Base-by-base conservation (phyloP, 2,888 invertebrate genomes). In the Drosophila gaucha region DNA sequence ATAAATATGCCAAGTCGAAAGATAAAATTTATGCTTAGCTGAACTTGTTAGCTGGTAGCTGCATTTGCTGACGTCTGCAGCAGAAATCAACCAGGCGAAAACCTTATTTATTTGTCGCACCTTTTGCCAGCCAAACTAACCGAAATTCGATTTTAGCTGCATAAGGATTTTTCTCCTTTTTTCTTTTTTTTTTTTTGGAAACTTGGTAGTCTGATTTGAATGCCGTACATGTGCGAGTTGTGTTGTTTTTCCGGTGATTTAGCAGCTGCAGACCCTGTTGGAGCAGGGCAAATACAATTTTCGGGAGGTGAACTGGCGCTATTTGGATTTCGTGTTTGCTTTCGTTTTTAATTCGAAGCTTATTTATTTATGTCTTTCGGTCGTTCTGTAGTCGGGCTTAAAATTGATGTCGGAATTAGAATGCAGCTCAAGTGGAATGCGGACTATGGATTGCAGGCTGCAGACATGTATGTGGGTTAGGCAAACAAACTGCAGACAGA, bases 201-300 rank as follows among this genome's bases (percentile, higher is more conserved):
- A 12, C 9, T 26, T 55, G 6, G 51, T 14, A 10, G 67, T 46
- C 72, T 74, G 66, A 77, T 88, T 88, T 84, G 70, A 80, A 88
- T 82, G 85, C 80, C 55, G 55, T 14, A 24, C 62, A 43, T 67
- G 83, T 75, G 64, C 57, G 26, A 62, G 43, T 5, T 70, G 57
- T 71, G 67, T 86, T 86, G 85, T 70, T 88, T 79, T 77, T 65
- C 83, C 74, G 67, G 74, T 80, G 87, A 82, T 88, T 88, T 88
- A 86, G 56, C 85, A 73, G 38, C n/a, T 39, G 62, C 87, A 76
- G 38, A 18, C 39, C 36, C 51, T 14, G 30, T 38, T 33, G 16
- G 18, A 64, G 46, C 12, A 8, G 26, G 24, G 26, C 26, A 72
- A 22, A 47, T 51, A 26, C 50, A 62, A 41, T 44, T 39, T 47